These are phyloP conservation scores for Erynnis tages DNA, from an alignment of 2,888 invertebrate genomes.

Conservation along the genomic window DNA sequence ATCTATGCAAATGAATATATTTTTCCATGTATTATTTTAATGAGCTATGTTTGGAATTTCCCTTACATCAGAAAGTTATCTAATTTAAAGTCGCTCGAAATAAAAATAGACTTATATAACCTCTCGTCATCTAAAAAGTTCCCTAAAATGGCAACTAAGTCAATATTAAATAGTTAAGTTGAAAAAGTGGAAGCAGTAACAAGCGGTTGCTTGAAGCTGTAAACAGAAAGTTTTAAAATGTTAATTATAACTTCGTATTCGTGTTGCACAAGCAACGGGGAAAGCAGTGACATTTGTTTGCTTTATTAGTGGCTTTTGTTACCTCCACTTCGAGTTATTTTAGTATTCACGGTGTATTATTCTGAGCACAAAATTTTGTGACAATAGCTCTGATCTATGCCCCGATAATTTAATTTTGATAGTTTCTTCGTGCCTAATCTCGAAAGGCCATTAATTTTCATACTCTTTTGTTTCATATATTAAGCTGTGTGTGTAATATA, in stretches of 20 bases:
- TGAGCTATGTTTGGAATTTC: too few relatives aligned
- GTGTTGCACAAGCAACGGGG: conserved; percentile 46
- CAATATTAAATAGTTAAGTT: conserved; percentile 25
- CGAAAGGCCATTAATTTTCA: too few relatives aligned
- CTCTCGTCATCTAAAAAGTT: background rate
- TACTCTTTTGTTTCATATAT: too few relatives aligned
- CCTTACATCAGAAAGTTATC: background rate
- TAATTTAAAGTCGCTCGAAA: background rate
- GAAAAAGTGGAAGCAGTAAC: conserved; percentile 49
- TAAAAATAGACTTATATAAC: background rate
- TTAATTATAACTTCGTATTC: conserved; percentile 66
- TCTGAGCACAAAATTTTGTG: too few relatives aligned
- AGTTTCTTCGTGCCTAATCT: too few relatives aligned
- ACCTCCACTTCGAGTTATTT: conserved; percentile 11
- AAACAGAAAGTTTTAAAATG: conserved; percentile 64
- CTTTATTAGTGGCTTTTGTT: conserved; percentile 8
- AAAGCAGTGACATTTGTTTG: conserved; percentile 38
- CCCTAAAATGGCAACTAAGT: conserved; percentile 1
- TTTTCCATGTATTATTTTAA: too few relatives aligned
- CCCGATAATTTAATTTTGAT: too few relatives aligned
- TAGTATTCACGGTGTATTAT: background rate
- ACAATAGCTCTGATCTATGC: too few relatives aligned
- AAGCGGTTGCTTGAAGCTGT: conserved; percentile 45
- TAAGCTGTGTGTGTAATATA: too few relatives aligned
- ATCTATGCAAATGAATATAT: too few relatives aligned